These are phyloP conservation scores for Glomeris maerens DNA, from an alignment of 1,140 invertebrate species.

Conservation along the genomic window DNA sequence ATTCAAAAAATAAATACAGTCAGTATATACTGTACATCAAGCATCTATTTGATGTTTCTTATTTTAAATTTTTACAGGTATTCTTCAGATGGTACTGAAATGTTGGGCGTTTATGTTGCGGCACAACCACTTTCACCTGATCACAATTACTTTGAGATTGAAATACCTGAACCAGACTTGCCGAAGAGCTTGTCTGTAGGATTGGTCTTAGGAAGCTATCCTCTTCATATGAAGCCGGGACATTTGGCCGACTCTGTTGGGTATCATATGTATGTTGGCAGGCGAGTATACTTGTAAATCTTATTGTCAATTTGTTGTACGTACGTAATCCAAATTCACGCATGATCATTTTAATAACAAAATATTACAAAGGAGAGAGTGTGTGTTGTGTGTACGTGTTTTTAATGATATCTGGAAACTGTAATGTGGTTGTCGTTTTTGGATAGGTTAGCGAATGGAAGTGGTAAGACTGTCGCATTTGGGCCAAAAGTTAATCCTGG, in stretches of 20 bases:
- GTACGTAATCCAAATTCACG: too few relatives aligned
- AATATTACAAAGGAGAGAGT: too few relatives aligned
- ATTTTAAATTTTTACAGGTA: constrained; percentile 23
- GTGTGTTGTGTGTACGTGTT: too few relatives aligned
- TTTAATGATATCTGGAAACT: too few relatives aligned
- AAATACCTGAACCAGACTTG: constrained; percentile 31
- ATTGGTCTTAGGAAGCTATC: constrained; percentile 31
- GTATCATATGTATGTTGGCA: constrained; percentile 35
- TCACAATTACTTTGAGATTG: constrained; percentile 34
- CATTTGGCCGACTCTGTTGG: constrained; percentile 33
- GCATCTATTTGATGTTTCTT: not conserved
- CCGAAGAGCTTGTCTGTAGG: constrained; percentile 30
- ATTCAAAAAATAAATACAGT: not conserved
- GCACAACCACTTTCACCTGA: constrained; percentile 28
- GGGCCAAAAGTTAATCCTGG: constrained; percentile 32
- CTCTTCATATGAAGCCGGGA: constrained; percentile 33
- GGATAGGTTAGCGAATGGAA: constrained; percentile 23
- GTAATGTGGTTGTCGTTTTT: constrained; percentile 4
- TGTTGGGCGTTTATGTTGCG: constrained; percentile 31
- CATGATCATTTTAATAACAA: too few relatives aligned
- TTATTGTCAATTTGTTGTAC: not conserved
- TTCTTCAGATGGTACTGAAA: constrained; percentile 24
- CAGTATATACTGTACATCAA: not conserved
- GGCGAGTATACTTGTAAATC: constrained; percentile 23
- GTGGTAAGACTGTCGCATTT: constrained; percentile 26